phyloP scores from a whole-genome alignment of 2,113 vertebrate species.

The Semnornis frantzii region DNA sequence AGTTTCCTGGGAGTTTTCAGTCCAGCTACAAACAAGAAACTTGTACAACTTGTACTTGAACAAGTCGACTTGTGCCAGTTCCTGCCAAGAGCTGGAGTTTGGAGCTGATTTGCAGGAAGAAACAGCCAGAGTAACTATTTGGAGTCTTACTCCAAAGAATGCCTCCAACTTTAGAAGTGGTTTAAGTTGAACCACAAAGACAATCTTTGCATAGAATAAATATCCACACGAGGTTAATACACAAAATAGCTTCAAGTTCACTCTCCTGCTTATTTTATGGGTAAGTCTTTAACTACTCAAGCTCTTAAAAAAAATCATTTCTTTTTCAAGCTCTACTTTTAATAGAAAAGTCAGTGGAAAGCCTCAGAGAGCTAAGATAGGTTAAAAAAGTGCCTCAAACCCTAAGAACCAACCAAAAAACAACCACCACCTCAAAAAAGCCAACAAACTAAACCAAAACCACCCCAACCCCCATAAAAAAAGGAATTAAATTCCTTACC shows the following conservation, averaged over 20 bases:
- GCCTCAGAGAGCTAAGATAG: background rate
- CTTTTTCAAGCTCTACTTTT: background rate
- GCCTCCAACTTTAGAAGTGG: conserved; percentile 16
- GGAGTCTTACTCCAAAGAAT: background rate
- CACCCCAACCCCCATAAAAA: background rate
- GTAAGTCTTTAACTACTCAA: background rate
- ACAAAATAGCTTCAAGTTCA: background rate
- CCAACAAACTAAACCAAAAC: too few relatives aligned
- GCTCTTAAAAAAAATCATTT: background rate
- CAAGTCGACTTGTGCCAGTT: background rate
- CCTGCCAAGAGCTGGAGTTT: background rate
- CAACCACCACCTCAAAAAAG: too few relatives aligned
- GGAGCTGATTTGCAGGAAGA: background rate
- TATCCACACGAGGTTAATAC: background rate
- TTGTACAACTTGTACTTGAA: too few relatives aligned
- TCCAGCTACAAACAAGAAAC: background rate
- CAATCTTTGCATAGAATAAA: background rate
- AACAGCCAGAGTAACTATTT: background rate
- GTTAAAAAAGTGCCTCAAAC: background rate
- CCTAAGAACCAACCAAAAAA: too few relatives aligned
- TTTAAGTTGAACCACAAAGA: conserved; percentile 23
- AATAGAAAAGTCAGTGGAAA: background rate
- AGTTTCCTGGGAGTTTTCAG: background rate
- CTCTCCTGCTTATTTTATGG: background rate
- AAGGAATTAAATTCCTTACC: conserved; percentile 30